phyloP scores from a whole-genome alignment of 2,888 invertebrate genomes.

The Andrena dorsata region DNA sequence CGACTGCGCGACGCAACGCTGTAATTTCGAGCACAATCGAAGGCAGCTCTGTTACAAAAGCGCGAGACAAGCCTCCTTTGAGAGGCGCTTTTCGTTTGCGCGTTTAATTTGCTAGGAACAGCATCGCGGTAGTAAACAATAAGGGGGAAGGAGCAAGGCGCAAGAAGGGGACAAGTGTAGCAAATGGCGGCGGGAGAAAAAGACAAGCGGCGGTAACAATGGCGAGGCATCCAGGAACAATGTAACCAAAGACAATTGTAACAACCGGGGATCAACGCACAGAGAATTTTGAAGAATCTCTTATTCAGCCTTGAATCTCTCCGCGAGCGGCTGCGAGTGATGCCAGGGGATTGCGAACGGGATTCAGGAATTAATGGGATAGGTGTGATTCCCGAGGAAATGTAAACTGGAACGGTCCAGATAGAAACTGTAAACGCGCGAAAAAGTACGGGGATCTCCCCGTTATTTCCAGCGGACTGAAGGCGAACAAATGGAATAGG shows the following conservation, averaged over 20 bases:
- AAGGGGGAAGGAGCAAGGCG: neutral
- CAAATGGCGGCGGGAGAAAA: neutral
- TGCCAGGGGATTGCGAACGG: neutral
- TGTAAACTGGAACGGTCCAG: slow-evolving; percentile 5
- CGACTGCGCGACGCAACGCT: slow-evolving; percentile 26
- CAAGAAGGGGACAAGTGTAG: neutral
- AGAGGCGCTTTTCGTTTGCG: neutral
- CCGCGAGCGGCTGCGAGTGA: neutral
- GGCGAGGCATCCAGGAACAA: neutral
- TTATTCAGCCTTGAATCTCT: neutral
- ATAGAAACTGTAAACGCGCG: slow-evolving; percentile 20
- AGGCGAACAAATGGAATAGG: slow-evolving; percentile 34
- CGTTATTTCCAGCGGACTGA: slow-evolving; percentile 17
- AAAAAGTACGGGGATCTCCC: slow-evolving; percentile 22
- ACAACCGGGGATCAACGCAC: slow-evolving; percentile 12
- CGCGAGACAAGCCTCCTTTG: neutral
- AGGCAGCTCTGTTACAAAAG: slow-evolving; percentile 32
- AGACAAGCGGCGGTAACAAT: neutral
- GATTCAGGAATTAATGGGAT: slow-evolving; percentile 25
- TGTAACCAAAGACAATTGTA: neutral
- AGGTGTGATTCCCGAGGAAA: neutral
- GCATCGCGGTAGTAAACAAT: neutral
- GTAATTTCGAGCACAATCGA: slow-evolving; percentile 48
- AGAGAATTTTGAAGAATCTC: neutral
- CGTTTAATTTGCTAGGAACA: slow-evolving; percentile 5